Evolutionary conservation across 2,113 vertebrate species (phyloP), one percentile per base, ranked within the genome.

Genomic region (Apteryx owenii): DNA sequence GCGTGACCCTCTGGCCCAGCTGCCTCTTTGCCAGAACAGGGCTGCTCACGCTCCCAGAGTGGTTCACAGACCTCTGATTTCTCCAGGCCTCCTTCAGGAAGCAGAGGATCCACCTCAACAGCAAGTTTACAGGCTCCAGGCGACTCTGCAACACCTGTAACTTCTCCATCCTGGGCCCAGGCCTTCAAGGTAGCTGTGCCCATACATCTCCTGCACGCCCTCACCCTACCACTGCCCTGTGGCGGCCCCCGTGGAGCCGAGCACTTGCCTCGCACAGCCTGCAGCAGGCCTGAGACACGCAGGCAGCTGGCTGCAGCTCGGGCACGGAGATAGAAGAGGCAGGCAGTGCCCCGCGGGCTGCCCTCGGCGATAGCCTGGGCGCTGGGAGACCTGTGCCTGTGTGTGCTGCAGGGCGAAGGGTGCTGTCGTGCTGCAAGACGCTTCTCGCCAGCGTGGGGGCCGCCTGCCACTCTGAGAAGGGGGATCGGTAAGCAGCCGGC

Each of bases 141-240:
- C 93, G 97, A 36, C 99, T 99, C 58, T 98, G 99, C 44, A 99
- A 99, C 96, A 99, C 99, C 20, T 99, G 98, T 70, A 99, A 99
- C 50, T 97, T 99, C 81, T 99, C 99, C 87, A 98, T 99, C 95
- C 84, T 95, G 66, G 99, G 99, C 36, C 97, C 98, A n/a, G 95
- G 96, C 46, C 97, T 99, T 85, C 98, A 98, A 98, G 99, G 99
- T 99, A 97, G 81, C 21, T 50, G 4, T 58, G 54, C 73, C 22
- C 29, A 12, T 21, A 36, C 19, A 16, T 44, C 16, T 44, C 2
- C 3, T 3, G 12, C 9, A 13, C 48, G 8, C 9, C 4, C 12
- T 70, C 53, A 18, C 0, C 17, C 28, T 29, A 18, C 16, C 0
- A 0, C 56, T 82, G 61, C 10, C 17, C 11, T 0, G 0, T 46